phyloP scores from a whole-genome alignment of 2,113 vertebrate species.

The Ranitomeya variabilis region DNA sequence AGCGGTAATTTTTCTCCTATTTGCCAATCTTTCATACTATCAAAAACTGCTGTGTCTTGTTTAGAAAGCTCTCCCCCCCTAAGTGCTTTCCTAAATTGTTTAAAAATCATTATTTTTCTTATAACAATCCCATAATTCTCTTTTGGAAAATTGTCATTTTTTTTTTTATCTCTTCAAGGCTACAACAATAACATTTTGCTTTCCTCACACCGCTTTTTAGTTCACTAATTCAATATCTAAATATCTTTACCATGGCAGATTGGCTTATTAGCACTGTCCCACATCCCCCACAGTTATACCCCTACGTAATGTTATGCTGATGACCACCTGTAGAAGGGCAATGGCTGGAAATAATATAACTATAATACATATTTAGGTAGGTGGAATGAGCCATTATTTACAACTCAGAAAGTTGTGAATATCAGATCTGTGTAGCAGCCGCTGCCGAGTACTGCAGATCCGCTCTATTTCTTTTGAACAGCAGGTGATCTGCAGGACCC shows the following conservation, averaged over 20 bases:
- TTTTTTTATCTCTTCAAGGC: background rate
- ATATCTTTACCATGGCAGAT: background rate
- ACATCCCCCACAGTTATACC: background rate
- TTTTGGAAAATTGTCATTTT: background rate
- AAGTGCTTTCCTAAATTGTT: slow-evolving; percentile 43
- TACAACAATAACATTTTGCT: background rate
- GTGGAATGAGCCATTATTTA: background rate
- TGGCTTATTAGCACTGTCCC: background rate
- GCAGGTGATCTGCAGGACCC: no score
- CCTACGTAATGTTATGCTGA: background rate
- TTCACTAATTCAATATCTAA: background rate
- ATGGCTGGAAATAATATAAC: background rate
- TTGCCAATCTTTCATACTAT: slow-evolving; percentile 55
- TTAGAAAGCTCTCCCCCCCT: slow-evolving; percentile 34
- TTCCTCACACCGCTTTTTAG: background rate
- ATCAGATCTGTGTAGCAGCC: no score
- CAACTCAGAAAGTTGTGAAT: background rate
- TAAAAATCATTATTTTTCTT: slow-evolving; percentile 35
- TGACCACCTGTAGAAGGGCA: background rate
- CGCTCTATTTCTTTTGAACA: no score
- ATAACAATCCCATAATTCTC: slow-evolving; percentile 23
- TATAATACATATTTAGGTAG: background rate
- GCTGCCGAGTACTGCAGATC: no score
- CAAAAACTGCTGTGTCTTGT: slow-evolving; percentile 52
- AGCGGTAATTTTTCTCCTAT: slow-evolving; percentile 53